phyloP scores from a whole-genome alignment of 2,888 invertebrate genomes.

The Galeruca laticollis region DNA sequence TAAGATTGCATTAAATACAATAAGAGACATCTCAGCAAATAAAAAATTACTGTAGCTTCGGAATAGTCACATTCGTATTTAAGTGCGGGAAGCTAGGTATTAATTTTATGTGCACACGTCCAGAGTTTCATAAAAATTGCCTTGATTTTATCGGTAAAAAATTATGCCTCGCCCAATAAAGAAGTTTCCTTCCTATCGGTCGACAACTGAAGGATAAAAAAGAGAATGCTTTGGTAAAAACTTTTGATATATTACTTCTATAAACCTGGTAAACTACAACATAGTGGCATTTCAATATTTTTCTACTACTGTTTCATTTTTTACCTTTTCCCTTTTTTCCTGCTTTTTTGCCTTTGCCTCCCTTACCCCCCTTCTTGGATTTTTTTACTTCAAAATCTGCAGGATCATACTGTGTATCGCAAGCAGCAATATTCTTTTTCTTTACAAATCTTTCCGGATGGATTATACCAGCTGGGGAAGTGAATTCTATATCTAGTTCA shows the following conservation, averaged over 20 bases:
- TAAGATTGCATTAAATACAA: no score
- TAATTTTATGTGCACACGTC: no score
- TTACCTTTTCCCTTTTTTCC: slow-evolving; percentile 11
- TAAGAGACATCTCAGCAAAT: no score
- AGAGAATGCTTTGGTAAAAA: background rate
- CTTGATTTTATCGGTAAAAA: background rate
- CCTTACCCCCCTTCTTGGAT: slow-evolving; percentile 39
- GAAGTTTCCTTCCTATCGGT: no score
- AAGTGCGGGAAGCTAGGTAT: no score
- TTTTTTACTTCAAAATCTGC: slow-evolving; percentile 64
- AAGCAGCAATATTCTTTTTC: slow-evolving; percentile 68
- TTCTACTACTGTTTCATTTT: background rate
- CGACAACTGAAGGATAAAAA: no score
- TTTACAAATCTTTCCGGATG: slow-evolving; percentile 69
- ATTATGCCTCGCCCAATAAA: no score
- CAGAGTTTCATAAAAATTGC: no score
- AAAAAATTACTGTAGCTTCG: no score
- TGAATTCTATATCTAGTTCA: slow-evolving; percentile 79
- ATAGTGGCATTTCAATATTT: slow-evolving; percentile 14
- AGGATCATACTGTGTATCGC: slow-evolving; percentile 73
- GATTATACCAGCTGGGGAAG: slow-evolving; percentile 78
- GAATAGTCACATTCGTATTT: no score
- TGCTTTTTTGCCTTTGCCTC: slow-evolving; percentile 35
- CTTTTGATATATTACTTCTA: slow-evolving; percentile 1
- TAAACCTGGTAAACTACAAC: slow-evolving; percentile 19